phyloP scores from a whole-genome alignment of 2,113 vertebrate species.

The Tachysurus vachellii region DNA sequence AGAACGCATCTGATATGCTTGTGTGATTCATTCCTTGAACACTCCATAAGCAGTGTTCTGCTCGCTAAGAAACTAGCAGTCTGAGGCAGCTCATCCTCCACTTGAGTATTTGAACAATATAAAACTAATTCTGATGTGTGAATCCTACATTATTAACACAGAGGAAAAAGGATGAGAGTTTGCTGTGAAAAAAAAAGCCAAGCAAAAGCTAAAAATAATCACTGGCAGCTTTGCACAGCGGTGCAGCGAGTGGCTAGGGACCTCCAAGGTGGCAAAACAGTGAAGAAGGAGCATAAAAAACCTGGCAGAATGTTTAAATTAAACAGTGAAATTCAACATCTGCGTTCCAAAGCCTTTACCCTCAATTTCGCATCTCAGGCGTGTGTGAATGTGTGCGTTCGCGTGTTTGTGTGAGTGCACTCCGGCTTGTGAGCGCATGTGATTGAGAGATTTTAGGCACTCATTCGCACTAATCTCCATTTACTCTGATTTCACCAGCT shows the following conservation, averaged over 20 bases:
- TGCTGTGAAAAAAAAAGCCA: conserved; percentile 51
- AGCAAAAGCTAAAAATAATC: conserved; percentile 62
- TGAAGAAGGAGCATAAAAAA: conserved; percentile 36
- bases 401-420: conserved; percentile 21
- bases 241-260: conserved; percentile 55
- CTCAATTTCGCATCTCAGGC: conserved; percentile 52
- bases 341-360: conserved; percentile 56
- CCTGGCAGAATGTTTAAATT: conserved; percentile 56
- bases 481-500: conserved; percentile 49
- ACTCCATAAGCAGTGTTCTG: background rate
- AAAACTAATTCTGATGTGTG: conserved; percentile 59
- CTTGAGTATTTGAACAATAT: conserved; percentile 48
- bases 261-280: conserved; percentile 54
- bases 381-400: conserved; percentile 38
- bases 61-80: conserved; percentile 18
- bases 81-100: conserved; percentile 11
- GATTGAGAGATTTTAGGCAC: conserved; percentile 36
- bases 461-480: conserved; percentile 45
- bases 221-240: conserved; percentile 52
- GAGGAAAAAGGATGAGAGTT: conserved; percentile 54
- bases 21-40: background rate
- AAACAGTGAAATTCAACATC: conserved; percentile 58
- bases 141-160: conserved; percentile 61
- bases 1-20: background rate
- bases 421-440: conserved; percentile 29